These are phyloP conservation scores for Halcyon chelicuti DNA, from an alignment of 2,797 vertebrate genomes.

Conservation along the genomic window DNA sequence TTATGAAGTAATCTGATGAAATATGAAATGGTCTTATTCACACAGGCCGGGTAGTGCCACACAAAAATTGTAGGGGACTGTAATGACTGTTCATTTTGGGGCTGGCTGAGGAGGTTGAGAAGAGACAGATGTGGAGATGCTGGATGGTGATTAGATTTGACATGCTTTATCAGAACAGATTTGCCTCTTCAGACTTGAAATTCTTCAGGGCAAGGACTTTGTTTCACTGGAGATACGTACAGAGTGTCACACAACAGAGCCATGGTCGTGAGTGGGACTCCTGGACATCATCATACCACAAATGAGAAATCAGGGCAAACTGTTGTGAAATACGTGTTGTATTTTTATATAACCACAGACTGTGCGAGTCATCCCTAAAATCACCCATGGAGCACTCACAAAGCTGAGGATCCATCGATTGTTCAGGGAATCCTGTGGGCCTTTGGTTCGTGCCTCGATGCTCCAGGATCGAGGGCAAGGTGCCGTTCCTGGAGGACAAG, in stretches of 20 bases:
- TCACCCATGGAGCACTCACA: no score
- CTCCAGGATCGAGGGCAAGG: rapidly evolving
- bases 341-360: neutral
- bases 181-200: conserved; percentile 26
- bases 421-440: no score
- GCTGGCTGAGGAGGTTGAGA: neutral
- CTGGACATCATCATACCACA: neutral
- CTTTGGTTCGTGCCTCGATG: rapidly evolving
- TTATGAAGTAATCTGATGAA: conserved; percentile 42
- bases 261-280: neutral
- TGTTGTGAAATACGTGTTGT: neutral
- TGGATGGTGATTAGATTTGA: neutral
- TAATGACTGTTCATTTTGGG: conserved; percentile 33
- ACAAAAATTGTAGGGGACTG: neutral
- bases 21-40: neutral
- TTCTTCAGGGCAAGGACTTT: conserved; percentile 41
- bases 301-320: neutral
- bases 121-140: neutral
- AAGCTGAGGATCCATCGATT: no score
- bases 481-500: rapidly evolving
- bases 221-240: neutral
- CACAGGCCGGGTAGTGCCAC: neutral
- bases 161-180: conserved; percentile 2
- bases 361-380: neutral
- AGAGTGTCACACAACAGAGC: neutral